Base-by-base conservation (phyloP, 2,888 invertebrate genomes). In the Drosophila conformis region DNA sequence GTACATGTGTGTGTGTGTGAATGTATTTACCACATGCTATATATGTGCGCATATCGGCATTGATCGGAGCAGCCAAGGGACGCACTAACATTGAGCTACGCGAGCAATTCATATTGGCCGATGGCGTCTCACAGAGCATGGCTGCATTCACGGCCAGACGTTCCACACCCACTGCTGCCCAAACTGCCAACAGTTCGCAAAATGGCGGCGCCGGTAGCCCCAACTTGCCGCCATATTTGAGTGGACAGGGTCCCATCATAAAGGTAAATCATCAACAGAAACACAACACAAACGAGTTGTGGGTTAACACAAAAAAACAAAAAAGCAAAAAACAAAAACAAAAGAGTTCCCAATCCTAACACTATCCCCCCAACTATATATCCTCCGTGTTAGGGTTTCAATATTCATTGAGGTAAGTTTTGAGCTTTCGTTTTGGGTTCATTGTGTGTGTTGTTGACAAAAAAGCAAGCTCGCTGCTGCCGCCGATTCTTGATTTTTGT, bases 71-170 rank as follows among this genome's bases (percentile, higher is more conserved):
- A 99, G 99, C 99, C 95, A 99, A 99, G 95, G 99, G 99, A 95
- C 97, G 99, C 95, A 99, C 99, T 94, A 99, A 99, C 96, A 97
- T 99, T 95, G 99, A 99, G 95, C 96, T 99, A 93, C 96, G 99
- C 93, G 99, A 99, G 94, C 98, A 99, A 95, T 99, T 99, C 95
- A 98, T 99, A 94, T 95, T 99, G 95, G 99, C 99, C 91, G 97
- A 98, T 94, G 99, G 99, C 93, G 98, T 98, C 89, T 98, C 98
- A 93, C 99, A 99, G 95, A 97, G 98, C 93, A 99, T 99, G 99
- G 97, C 98, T 92, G 98, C 98, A 92, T 99, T 99, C 96, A 97
- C 97, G 94, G 96, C 99, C 93, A 98, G 98, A 95, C 96, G 97
- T 93, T 96, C 97, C 93, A 96, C 96, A 93, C 96, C 96, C 93